A percentile compares a stretch with the other conserved stretches of the same genome.
Evolutionary conservation across 2,113 vertebrate species (phyloP).

Genomic region (Dicaeum eximium): DNA sequence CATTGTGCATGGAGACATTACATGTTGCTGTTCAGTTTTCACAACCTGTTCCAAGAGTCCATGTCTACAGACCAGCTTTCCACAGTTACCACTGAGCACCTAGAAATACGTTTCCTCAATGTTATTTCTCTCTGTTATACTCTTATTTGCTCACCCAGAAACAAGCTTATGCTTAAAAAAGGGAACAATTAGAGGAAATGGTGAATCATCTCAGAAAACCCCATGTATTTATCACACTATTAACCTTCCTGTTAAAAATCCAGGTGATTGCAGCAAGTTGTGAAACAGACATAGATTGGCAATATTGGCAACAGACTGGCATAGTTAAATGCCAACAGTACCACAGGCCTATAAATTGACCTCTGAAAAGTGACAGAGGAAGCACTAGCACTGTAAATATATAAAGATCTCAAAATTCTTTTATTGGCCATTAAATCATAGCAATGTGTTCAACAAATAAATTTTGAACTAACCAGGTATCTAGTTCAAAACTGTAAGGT

Average conservation of each 20-base stretch:
- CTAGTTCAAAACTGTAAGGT: neutral
- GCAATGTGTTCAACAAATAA: neutral
- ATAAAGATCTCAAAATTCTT: neutral
- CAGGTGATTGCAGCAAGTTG: neutral
- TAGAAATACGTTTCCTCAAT: neutral
- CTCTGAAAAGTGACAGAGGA: neutral
- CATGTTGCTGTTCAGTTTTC: neutral
- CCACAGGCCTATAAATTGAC: neutral
- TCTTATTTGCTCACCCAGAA: neutral
- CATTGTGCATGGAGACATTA: neutral
- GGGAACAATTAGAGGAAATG: neutral
- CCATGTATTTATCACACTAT: neutral
- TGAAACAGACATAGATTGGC: neutral
- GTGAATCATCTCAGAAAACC: neutral
- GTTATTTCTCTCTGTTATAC: neutral
- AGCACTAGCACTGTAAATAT: neutral
- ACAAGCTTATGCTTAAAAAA: neutral
- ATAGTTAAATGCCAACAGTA: neutral
- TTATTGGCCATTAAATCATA: neutral
- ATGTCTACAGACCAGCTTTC: neutral
- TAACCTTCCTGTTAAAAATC: neutral
- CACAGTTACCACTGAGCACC: neutral
- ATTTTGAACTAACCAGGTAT: neutral
- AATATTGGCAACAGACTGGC: neutral
- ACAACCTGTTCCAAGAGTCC: neutral